phyloP scores from a whole-genome alignment of 1,140 invertebrate species.

The Camponotus vicinus region DNA sequence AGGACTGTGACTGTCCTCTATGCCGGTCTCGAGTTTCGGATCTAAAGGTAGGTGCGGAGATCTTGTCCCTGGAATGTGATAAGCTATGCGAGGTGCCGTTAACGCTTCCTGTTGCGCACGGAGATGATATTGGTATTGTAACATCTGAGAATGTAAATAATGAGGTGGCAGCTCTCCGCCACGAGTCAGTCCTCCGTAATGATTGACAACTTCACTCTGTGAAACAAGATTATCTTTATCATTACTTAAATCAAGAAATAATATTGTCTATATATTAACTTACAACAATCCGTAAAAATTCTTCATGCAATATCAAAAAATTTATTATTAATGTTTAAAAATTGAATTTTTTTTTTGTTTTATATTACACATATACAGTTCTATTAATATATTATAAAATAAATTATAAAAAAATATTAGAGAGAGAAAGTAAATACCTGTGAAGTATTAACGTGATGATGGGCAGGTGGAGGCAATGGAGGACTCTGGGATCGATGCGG shows the following conservation, averaged over 20 bases:
- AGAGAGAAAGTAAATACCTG: conserved; percentile 87
- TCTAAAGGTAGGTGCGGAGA: conserved; percentile 83
- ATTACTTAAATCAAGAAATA: neutral
- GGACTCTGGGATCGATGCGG: conserved; percentile 88
- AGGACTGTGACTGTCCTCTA: conserved; percentile 90
- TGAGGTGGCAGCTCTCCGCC: conserved; percentile 82
- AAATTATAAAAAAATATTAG: conserved; percentile 53
- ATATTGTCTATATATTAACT: neutral
- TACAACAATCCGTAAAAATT: neutral
- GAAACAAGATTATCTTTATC: conserved; percentile 54
- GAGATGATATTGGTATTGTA: conserved; percentile 90
- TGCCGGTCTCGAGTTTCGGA: conserved; percentile 87
- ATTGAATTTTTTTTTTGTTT: neutral
- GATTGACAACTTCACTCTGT: conserved; percentile 89
- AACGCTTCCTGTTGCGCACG: conserved; percentile 89
- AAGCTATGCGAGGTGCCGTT: conserved; percentile 85
- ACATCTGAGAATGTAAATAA: conserved; percentile 89
- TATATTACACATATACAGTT: neutral
- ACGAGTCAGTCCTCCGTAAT: conserved; percentile 80
- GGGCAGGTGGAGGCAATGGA: conserved; percentile 90
- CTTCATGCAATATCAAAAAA: conserved; percentile 1
- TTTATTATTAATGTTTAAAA: conserved; percentile 1
- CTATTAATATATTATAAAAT: neutral
- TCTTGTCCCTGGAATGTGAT: conserved; percentile 83
- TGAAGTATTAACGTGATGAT: conserved; percentile 92